Evolutionary conservation across 2,888 invertebrate genomes (phyloP), one percentile per base, ranked within the genome.

Genomic region (Lasiommata megera): DNA sequence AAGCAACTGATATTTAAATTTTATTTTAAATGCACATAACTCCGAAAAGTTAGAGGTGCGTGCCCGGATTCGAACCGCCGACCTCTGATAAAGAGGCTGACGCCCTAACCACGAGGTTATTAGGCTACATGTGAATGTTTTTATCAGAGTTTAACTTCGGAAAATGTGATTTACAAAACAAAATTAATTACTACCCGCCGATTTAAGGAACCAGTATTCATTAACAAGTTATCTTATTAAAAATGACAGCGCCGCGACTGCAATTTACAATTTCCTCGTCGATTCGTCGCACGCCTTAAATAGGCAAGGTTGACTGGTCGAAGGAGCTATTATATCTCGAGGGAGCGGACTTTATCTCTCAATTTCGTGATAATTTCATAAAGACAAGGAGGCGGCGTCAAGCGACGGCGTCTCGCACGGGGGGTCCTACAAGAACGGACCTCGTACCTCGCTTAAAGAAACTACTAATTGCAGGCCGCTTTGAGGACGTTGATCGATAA

Each of bases 331-430:
- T 87, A 86, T 77, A 80, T 72, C 79, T 84, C 87, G 86, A 80
- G 73, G 70, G 69, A 76, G 73, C 72, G 65, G 77, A 76, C 72
- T 82, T 85, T 88, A 86, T 85, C 80, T 65, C 88, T 88, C 84
- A 88, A 87, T 87, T 84, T 79, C 79, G 79, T 78, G 83, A 83
- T 88, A 82, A 85, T 84, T 88, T 82, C 80, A 83, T 84, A 82
- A 83, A 79, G 72, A 69, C 74, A 61, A 69, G 68, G 58, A 67
- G 74, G 76, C 78, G 79, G 76, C 76, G 74, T 74, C 72, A 59
- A 67, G 66, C 65, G 71, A 64, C 69, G 70, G 65, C 66, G 68
- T 68, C 69, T 67, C 74, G 75, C 82, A 74, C 82, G 85, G 84
- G 78, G 77, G 87, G 86, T 88, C 88, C 68, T 71, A 41, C 41